Evolutionary conservation across 2,113 vertebrate genomes (phyloP).

Genomic region (Chaetops frenatus): DNA sequence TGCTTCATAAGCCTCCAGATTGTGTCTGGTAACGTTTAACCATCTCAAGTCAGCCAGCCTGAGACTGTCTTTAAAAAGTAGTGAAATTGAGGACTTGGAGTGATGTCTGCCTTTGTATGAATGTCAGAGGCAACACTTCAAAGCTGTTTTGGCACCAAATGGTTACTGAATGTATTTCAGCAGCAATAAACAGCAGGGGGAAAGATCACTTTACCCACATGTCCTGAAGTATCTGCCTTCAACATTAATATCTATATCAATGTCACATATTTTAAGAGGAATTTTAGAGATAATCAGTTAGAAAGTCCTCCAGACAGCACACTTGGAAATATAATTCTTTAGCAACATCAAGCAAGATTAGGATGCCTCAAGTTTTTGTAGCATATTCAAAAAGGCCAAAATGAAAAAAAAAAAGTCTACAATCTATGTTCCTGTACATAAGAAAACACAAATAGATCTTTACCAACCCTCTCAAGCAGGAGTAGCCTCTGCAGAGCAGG

Average conservation of each 20-base stretch:
- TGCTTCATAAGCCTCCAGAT: neutral
- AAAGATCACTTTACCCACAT: neutral
- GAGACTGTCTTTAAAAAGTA: neutral
- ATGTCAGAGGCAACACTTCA: neutral
- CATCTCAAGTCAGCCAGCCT: neutral
- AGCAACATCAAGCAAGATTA: neutral
- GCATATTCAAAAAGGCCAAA: neutral
- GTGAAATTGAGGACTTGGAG: neutral
- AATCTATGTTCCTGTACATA: neutral
- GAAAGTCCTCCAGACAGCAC: neutral
- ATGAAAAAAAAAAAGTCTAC: neutral
- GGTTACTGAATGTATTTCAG: neutral
- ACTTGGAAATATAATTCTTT: neutral
- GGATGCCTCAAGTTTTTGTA: neutral
- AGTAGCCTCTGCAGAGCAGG: neutral
- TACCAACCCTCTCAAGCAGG: neutral
- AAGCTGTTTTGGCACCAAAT: neutral
- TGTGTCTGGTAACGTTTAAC: neutral
- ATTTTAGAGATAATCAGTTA: neutral
- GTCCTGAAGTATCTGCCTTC: neutral
- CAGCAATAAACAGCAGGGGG: neutral
- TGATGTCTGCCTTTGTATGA: neutral
- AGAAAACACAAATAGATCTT: neutral
- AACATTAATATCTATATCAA: neutral
- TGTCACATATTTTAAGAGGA: neutral